Conservation (phyloP, 2,797 vertebrate genomes). For the Sparus aurata region DNA sequence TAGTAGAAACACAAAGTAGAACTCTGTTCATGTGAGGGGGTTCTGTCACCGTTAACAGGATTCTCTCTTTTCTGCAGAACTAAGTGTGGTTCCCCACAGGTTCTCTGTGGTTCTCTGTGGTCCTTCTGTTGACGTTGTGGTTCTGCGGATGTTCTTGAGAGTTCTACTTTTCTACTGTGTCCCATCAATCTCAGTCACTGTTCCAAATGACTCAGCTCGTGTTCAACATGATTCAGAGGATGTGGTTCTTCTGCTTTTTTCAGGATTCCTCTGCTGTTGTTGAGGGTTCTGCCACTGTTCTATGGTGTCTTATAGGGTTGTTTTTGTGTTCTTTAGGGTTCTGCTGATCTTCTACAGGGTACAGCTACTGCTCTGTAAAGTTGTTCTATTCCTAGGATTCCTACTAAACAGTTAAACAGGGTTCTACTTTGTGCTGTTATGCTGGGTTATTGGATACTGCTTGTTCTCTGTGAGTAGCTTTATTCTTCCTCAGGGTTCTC, state of each 20-base stretch:
- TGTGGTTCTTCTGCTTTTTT: background rate
- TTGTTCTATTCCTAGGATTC: background rate
- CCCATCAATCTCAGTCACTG: background rate
- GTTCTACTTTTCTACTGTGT: background rate
- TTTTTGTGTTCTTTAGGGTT: background rate
- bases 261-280: background rate
- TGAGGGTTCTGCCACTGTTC: background rate
- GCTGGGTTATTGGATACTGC: background rate
- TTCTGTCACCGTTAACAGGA: background rate
- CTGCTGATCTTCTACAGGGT: background rate
- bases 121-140: background rate
- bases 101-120: background rate
- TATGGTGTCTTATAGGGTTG: background rate
- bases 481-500: background rate
- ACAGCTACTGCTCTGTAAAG: background rate
- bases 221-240: too few relatives aligned
- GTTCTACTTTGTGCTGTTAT: background rate
- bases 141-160: background rate
- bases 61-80: background rate
- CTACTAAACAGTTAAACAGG: background rate
- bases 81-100: background rate
- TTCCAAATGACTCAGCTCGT: conserved; percentile 1
- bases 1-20: background rate
- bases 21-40: background rate
- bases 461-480: background rate